Percentiles rank a stretch among this genome's conserved stretches.
phyloP scores from a whole-genome alignment of 1,140 invertebrate species.

The Pteromalus puparum region DNA sequence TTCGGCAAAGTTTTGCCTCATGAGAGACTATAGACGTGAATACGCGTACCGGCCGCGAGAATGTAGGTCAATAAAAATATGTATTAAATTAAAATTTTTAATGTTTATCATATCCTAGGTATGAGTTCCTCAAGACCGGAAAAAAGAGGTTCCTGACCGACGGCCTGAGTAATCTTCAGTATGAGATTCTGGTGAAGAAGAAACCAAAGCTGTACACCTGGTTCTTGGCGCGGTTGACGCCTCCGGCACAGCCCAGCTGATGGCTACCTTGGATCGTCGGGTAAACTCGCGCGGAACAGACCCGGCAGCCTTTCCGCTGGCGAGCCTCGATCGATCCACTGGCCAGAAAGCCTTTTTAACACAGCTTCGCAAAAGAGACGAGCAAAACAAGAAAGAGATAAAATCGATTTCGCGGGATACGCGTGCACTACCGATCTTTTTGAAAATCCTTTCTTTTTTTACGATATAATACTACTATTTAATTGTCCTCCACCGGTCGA shows the following conservation, averaged over 20 bases:
- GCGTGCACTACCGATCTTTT: not conserved
- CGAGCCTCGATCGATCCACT: conserved; percentile 43
- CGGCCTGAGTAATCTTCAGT: conserved; percentile 91
- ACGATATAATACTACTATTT: not conserved
- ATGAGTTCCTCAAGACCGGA: conserved; percentile 88
- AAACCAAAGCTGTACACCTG: conserved; percentile 85
- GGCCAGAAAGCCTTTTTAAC: not conserved
- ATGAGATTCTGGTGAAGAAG: conserved; percentile 83
- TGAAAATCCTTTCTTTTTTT: not conserved
- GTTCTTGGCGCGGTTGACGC: conserved; percentile 81
- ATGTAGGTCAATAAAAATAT: not conserved
- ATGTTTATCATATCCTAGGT: conserved; percentile 77
- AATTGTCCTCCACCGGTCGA: not conserved
- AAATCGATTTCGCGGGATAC: not conserved
- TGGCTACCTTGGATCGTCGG: conserved; percentile 75
- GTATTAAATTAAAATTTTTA: no score
- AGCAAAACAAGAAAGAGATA: not conserved
- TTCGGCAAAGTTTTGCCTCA: not conserved
- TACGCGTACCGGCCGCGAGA: not conserved
- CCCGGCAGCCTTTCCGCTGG: not conserved
- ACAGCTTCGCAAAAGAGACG: not conserved
- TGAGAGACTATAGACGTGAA: not conserved
- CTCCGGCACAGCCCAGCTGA: conserved; percentile 75
- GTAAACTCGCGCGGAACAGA: conserved; percentile 55
- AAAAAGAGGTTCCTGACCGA: conserved; percentile 89